A percentile compares a stretch with the other conserved stretches of the same genome.
These are phyloP conservation scores for Musca domestica DNA, from an alignment of 1,140 invertebrate species.

Conservation along the genomic window DNA sequence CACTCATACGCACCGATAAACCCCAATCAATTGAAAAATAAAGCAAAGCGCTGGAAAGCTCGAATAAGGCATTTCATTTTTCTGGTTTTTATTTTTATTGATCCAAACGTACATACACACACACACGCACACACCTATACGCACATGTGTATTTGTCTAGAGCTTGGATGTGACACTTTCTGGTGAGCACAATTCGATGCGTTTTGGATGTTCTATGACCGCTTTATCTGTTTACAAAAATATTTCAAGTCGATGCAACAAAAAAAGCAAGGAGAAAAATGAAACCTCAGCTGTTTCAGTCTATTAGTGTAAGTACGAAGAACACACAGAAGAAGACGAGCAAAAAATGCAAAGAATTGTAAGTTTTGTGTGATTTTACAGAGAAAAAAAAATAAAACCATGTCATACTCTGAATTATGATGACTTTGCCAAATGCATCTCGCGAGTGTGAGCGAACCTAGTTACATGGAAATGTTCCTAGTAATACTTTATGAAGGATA, in stretches of 20 bases:
- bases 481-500: no score
- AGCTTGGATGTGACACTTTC: neutral
- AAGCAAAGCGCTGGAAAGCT: neutral
- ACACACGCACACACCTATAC: neutral
- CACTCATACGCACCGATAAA: conserved; percentile 15
- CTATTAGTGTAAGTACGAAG: conserved; percentile 4
- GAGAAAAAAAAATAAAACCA: no score
- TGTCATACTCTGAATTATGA: conserved; percentile 9
- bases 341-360: neutral
- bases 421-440: conserved; percentile 9
- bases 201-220: no score
- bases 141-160: neutral
- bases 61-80: neutral
- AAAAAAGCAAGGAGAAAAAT: neutral
- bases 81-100: no score
- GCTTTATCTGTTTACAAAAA: no score
- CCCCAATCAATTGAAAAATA: neutral
- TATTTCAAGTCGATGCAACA: no score
- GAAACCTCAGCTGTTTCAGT: conserved; percentile 14
- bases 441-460: no score
- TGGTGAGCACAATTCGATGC: no score
- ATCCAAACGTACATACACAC: neutral
- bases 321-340: neutral
- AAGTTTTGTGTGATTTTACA: neutral
- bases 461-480: no score